phyloP scores from a whole-genome alignment of 2,797 vertebrate species.

The Amazona finschi region DNA sequence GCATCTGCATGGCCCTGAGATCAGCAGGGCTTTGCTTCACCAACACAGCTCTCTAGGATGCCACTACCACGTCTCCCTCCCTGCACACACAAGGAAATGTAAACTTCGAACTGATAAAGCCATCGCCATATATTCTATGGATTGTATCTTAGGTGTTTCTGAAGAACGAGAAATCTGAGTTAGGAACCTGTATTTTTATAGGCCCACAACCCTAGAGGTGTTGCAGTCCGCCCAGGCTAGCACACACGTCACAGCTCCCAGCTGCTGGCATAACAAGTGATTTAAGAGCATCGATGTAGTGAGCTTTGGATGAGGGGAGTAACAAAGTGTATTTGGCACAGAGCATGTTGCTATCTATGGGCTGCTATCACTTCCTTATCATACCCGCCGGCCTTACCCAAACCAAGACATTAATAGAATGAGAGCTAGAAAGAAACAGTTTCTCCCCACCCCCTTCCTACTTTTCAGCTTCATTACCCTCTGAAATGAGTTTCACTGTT shows the following conservation, averaged over 20 bases:
- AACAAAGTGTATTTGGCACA: rapidly evolving
- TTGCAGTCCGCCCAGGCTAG: background rate
- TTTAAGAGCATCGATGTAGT: rapidly evolving
- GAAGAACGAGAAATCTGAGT: background rate
- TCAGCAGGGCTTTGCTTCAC: background rate
- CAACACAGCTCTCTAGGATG: background rate
- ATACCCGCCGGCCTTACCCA: background rate
- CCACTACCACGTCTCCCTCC: background rate
- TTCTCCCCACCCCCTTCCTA: background rate
- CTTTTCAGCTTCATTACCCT: slow-evolving; percentile 26
- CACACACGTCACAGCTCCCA: background rate
- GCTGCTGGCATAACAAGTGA: background rate
- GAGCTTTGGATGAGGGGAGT: background rate
- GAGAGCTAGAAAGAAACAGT: background rate
- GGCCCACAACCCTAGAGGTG: no score
- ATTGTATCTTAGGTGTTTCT: rapidly evolving
- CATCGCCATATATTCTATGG: background rate
- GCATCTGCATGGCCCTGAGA: rapidly evolving
- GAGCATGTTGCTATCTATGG: rapidly evolving
- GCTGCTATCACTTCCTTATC: background rate
- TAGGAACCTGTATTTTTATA: background rate
- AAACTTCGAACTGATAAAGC: background rate
- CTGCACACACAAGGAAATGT: rapidly evolving
- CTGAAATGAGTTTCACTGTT: background rate
- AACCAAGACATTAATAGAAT: background rate